phyloP scores from a whole-genome alignment of 2,113 vertebrate species.

The Murina feae region DNA sequence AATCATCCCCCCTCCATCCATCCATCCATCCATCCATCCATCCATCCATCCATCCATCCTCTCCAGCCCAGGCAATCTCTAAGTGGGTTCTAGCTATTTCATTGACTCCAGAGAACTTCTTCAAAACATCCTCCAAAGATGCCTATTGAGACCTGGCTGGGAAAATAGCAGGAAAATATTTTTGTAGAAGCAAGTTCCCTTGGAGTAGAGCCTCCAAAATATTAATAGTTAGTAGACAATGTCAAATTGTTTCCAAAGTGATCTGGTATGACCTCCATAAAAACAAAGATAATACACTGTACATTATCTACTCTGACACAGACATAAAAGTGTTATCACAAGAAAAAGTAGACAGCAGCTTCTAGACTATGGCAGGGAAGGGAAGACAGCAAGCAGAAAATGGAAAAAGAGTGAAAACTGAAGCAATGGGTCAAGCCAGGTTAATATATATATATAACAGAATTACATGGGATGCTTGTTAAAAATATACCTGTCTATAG shows the following conservation, averaged over 20 bases:
- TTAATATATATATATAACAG: background rate
- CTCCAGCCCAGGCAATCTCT: background rate
- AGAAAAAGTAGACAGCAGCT: background rate
- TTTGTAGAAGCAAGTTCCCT: background rate
- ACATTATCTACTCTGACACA: background rate
- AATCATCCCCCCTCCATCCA: background rate
- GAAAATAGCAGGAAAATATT: background rate
- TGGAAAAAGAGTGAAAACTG: background rate
- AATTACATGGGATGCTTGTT: background rate
- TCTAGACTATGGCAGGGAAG: background rate
- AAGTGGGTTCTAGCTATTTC: background rate
- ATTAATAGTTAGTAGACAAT: background rate
- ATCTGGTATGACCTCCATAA: background rate
- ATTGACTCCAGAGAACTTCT: background rate
- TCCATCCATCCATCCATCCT: background rate
- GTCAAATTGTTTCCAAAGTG: background rate
- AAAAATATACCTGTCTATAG: background rate
- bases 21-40: too few relatives aligned
- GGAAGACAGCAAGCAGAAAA: background rate
- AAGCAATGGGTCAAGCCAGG: background rate
- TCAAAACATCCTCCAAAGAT: background rate
- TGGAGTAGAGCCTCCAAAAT: conserved; percentile 20
- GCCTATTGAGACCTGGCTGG: background rate
- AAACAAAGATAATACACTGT: background rate
- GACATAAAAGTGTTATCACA: background rate